Evolutionary conservation across 1,140 invertebrate genomes (phyloP).

Genomic region (Atopsyche davidsoni): DNA sequence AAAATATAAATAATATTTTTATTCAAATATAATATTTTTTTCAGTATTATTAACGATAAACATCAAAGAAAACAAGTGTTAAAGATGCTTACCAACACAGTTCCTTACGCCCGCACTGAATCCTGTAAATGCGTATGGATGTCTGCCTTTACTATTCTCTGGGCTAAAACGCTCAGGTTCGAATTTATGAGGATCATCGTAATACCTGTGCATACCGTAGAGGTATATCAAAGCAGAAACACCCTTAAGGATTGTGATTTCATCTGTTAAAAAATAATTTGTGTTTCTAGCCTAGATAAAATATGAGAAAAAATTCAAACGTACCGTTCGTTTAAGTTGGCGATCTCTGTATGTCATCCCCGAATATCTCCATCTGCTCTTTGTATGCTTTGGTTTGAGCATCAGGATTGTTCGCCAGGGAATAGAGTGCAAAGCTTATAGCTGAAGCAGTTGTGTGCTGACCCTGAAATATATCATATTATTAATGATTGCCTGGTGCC

Average conservation of each 20-base stretch:
- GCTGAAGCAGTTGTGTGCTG: constrained; percentile 63
- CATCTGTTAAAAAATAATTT: constrained; percentile 31
- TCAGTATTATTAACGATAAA: too few relatives aligned
- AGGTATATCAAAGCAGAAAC: constrained; percentile 34
- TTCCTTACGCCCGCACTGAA: constrained; percentile 65
- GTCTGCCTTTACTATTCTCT: constrained; percentile 41
- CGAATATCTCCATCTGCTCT: constrained; percentile 41
- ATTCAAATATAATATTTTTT: too few relatives aligned
- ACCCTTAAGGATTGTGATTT: constrained; percentile 18
- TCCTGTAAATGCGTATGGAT: constrained; percentile 56
- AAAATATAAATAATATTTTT: too few relatives aligned
- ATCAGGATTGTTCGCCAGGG: constrained; percentile 40
- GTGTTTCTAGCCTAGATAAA: neutral
- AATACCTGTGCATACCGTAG: constrained; percentile 55
- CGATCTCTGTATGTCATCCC: constrained; percentile 35
- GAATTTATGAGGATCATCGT: constrained; percentile 59
- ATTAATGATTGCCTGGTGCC: too few relatives aligned
- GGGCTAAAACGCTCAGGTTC: constrained; percentile 62
- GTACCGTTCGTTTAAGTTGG: constrained; percentile 40
- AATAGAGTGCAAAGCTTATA: constrained; percentile 42
- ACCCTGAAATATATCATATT: constrained; percentile 55
- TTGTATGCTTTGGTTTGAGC: constrained; percentile 38
- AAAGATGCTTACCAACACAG: constrained; percentile 53
- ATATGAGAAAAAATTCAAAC: constrained; percentile 22
- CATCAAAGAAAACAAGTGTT: neutral